Percentiles rank a stretch among this genome's conserved stretches.
These are phyloP conservation scores for Polyommatus iphigenia DNA, from an alignment of 2,888 invertebrate species.

Conservation along the genomic window DNA sequence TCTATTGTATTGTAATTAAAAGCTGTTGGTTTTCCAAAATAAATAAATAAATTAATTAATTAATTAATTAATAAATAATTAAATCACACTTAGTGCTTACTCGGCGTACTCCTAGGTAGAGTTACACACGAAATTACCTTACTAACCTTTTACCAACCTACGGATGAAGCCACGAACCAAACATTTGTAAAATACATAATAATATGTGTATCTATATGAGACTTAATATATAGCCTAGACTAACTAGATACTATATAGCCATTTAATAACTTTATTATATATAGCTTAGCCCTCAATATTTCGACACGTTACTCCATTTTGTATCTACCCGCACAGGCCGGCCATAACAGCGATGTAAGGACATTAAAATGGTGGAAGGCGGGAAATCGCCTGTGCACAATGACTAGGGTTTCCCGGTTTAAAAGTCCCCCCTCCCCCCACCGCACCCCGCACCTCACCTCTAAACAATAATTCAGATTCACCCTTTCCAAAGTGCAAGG, in stretches of 20 bases:
- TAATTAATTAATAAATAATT: too few species aligned
- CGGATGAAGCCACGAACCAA: too few species aligned
- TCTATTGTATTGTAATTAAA: too few species aligned
- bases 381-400: slow-evolving; percentile 79
- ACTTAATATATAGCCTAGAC: too few species aligned
- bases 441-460: slow-evolving; percentile 49
- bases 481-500: slow-evolving; percentile 79
- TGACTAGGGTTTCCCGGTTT: slow-evolving; percentile 78
- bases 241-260: not conserved
- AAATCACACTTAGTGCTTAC: too few species aligned
- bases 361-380: slow-evolving; percentile 78
- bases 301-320: slow-evolving; percentile 1
- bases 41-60: too few species aligned
- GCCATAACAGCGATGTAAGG: slow-evolving; percentile 51
- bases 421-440: slow-evolving; percentile 57
- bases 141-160: too few species aligned
- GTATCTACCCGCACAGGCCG: slow-evolving; percentile 47
- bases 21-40: too few species aligned
- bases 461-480: slow-evolving; percentile 80
- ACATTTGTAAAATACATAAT: too few species aligned
- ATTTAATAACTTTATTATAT: not conserved
- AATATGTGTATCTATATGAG: too few species aligned
- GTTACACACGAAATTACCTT: too few species aligned
- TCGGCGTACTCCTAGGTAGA: too few species aligned
- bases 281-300: not conserved